Evolutionary conservation across 2,888 invertebrate species (phyloP), one percentile per base, ranked within the genome.

Genomic region (Antheraea assamensis): DNA sequence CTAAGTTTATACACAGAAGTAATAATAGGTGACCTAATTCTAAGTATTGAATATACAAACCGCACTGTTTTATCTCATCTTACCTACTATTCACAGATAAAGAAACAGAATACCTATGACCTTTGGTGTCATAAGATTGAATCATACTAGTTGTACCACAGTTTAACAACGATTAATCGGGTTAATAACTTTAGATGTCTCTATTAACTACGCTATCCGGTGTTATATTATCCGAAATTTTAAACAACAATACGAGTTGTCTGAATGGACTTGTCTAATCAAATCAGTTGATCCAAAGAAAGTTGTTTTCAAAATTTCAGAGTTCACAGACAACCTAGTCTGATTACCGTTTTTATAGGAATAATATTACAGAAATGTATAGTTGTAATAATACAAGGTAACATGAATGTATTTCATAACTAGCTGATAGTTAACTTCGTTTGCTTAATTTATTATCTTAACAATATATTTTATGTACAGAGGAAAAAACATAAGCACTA

Each of bases 41-140:
- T 78, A 80, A 76, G 81, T 90, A 91, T 91, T 88, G 82, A 82
- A 87, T 90, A 79, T 85, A 84, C 85, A 87, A 88, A 92, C 92
- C 92, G 81, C 92, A 92, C 80, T 81, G 73, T 82, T 82, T 83
- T 82, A 80, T 90, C 84, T 92, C 90, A 81, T 79, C 83, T 92
- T 92, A 42, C 42, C 42, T 42, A 90, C 92, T 77, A 78, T 81
- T 83, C 77, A 79, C 82, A 86, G 81, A 84, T 80, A 83, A 72
- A 82, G 85, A 85, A 85, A 86, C 79, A 75, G 74, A 81, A 87
- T 82, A 84, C 77, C 74, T 78, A 75, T 80, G 86, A 80, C 88
- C 87, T 86, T 85, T 81, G 79, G 76, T 79, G 80, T 81, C 31
- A 71, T 27, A 27, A 27, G 71, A 58, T 71, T 71, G 31, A 52